Evolutionary conservation across 2,113 vertebrate species (phyloP).

Genomic region (Corythoichthys haematopterus): DNA sequence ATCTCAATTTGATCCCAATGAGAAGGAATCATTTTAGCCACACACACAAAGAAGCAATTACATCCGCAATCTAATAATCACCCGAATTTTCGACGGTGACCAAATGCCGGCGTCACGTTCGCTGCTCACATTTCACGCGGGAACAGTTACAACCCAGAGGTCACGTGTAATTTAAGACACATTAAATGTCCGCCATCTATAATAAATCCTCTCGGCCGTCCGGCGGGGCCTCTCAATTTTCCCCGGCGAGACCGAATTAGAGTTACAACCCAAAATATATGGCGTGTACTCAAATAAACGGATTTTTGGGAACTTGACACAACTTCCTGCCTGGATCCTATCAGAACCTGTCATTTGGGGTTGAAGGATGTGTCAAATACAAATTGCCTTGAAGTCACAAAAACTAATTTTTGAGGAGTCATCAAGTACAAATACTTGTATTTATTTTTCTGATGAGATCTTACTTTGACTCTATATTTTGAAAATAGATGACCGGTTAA

Average conservation of each 20-base stretch:
- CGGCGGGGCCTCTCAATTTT: slow-evolving; percentile 9
- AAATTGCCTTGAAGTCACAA: too few species aligned
- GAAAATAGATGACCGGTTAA: too few species aligned
- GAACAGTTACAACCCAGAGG: slow-evolving; percentile 17
- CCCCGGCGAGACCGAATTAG: slow-evolving; percentile 25
- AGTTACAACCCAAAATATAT: slow-evolving; percentile 4
- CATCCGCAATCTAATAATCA: too few species aligned
- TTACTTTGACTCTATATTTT: too few species aligned
- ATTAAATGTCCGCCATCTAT: slow-evolving; percentile 46
- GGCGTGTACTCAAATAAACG: slow-evolving; percentile 3
- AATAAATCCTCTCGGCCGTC: slow-evolving; percentile 31
- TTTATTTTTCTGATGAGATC: not conserved
- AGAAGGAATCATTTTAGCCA: too few species aligned
- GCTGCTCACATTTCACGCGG: slow-evolving; percentile 44
- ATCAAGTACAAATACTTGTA: not conserved
- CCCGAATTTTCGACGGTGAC: not conserved
- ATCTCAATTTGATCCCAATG: too few species aligned
- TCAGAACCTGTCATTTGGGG: not conserved
- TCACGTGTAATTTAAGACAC: slow-evolving; percentile 45
- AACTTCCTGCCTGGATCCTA: not conserved
- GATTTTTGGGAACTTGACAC: not conserved
- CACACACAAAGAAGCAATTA: too few species aligned
- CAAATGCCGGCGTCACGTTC: slow-evolving; percentile 12
- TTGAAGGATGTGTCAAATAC: not conserved
- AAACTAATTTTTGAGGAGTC: too few species aligned